phyloP scores from a whole-genome alignment of 2,113 vertebrate species.

The Pundamilia nyererei region DNA sequence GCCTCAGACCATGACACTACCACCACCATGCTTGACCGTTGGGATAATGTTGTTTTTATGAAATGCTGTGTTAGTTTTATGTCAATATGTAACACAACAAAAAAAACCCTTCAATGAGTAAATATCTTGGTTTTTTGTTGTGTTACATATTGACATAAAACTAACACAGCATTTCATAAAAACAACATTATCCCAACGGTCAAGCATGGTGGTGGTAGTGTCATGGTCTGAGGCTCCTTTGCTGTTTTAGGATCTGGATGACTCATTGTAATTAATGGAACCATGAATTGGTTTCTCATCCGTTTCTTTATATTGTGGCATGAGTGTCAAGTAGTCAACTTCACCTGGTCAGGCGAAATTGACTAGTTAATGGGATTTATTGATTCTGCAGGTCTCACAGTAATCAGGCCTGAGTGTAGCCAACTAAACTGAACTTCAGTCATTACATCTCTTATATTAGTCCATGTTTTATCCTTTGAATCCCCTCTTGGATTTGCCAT shows the following conservation, averaged over 20 bases:
- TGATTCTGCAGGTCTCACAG: not conserved
- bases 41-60: not conserved
- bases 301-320: not conserved
- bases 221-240: no score
- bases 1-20: not conserved
- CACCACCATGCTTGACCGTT: not conserved
- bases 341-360: not conserved
- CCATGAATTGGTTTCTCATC: not conserved
- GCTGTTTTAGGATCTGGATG: no score
- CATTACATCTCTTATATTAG: constrained; percentile 73
- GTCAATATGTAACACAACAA: not conserved
- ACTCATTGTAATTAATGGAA: no score
- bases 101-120: not conserved
- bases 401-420: not conserved
- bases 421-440: not conserved
- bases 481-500: constrained; percentile 64
- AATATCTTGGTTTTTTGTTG: not conserved
- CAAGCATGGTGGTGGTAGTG: no score
- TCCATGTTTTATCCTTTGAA: constrained; percentile 72
- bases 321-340: not conserved
- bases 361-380: not conserved
- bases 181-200: no score
- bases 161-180: no score
- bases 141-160: no score
- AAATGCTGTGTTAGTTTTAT: not conserved